Percentiles rank a stretch among this genome's conserved stretches.
Evolutionary conservation across 2,888 invertebrate species (phyloP).

Genomic region (Habroteleia sp.): DNA sequence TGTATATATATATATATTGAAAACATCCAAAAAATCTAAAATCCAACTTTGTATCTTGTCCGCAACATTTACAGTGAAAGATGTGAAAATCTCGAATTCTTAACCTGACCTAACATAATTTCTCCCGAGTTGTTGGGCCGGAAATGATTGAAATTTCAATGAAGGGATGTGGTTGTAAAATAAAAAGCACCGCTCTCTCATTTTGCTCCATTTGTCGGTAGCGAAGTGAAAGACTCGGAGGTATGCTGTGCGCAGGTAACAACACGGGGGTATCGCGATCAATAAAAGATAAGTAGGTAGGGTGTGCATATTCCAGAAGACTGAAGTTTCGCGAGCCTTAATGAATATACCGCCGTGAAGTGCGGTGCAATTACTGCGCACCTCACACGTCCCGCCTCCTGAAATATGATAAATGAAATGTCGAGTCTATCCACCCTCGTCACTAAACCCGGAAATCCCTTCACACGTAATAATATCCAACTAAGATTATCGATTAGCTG

Average conservation of each 20-base stretch:
- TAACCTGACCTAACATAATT: constrained; percentile 1
- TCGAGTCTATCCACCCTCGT: constrained; percentile 17
- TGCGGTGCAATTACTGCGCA: constrained; percentile 37
- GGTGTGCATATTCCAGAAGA: constrained; percentile 42
- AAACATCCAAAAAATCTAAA: no score
- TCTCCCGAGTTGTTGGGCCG: not conserved
- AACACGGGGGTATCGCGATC: constrained; percentile 48
- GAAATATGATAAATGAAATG: constrained; percentile 23
- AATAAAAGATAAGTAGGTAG: constrained; percentile 54
- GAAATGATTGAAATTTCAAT: constrained; percentile 7
- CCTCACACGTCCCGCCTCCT: constrained; percentile 7
- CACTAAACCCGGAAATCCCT: constrained; percentile 3
- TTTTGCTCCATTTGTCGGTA: constrained; percentile 40
- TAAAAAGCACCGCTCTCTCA: constrained; percentile 10
- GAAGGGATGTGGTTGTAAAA: not conserved
- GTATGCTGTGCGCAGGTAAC: constrained; percentile 54
- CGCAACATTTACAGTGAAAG: no score
- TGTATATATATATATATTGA: no score
- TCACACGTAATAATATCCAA: no score
- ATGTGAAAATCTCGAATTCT: no score
- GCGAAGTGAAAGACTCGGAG: constrained; percentile 11
- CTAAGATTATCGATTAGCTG: not conserved
- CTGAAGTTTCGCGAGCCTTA: constrained; percentile 25
- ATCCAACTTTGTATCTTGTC: no score
- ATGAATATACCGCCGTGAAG: constrained; percentile 23